These are phyloP conservation scores for Opisthocomus hoazin DNA, from an alignment of 2,113 vertebrate genomes.

Conservation along the genomic window DNA sequence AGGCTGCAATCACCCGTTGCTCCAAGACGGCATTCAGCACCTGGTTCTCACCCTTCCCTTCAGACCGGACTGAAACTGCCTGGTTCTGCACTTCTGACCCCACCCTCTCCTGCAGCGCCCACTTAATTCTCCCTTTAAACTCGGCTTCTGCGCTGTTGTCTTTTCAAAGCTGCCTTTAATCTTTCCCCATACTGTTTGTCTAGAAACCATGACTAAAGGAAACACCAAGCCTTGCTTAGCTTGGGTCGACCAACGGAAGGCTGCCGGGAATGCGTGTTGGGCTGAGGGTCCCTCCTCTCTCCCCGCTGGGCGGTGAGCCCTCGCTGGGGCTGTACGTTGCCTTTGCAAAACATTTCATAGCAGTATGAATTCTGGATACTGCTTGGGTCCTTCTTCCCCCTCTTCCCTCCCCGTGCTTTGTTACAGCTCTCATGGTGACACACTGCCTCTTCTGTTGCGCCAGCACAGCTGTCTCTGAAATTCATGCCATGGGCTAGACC, in stretches of 20 bases:
- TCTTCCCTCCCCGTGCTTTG: background rate
- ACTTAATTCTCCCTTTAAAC: background rate
- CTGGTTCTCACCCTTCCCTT: slow-evolving; percentile 22
- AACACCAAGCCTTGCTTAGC: background rate
- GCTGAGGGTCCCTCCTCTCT: background rate
- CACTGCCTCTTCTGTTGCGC: background rate
- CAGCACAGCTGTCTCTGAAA: background rate
- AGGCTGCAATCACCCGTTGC: background rate
- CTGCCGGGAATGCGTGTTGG: background rate
- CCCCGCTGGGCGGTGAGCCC: fast-evolving
- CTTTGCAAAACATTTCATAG: background rate
- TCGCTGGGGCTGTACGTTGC: background rate
- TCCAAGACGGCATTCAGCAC: background rate
- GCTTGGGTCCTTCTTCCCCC: background rate
- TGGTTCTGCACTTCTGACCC: background rate
- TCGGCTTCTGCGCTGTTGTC: background rate
- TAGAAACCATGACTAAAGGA: background rate
- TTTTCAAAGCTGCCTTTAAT: background rate
- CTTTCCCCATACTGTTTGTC: background rate
- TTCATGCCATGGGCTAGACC: background rate
- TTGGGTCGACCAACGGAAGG: background rate
- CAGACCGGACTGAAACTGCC: background rate
- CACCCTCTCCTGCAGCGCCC: slow-evolving; percentile 35
- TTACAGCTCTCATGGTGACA: background rate
- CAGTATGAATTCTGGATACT: background rate